Conservation (phyloP, 1,140 invertebrate genomes). For the Heliconius himera region DNA sequence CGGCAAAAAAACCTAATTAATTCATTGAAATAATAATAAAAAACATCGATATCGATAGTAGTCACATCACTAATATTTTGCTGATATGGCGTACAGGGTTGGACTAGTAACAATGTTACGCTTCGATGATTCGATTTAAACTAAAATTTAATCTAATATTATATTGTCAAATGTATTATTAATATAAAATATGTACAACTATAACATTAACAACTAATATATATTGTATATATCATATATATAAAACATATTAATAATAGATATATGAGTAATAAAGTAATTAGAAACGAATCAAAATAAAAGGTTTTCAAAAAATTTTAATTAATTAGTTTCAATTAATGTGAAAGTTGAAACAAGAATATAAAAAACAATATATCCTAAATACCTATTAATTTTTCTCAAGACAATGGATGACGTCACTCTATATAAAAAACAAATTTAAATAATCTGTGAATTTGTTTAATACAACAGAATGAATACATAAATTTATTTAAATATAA, state of each 20-base stretch:
- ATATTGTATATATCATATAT: too few species aligned
- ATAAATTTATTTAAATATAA: background rate
- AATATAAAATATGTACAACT: background rate
- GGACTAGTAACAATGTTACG: constrained; percentile 37
- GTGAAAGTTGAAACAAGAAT: background rate
- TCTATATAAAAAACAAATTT: constrained; percentile 18
- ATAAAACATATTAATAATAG: too few species aligned
- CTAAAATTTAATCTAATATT: background rate
- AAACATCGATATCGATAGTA: constrained; percentile 52
- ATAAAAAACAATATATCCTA: background rate
- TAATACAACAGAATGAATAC: background rate
- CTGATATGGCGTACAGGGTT: constrained; percentile 57
- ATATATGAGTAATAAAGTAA: background rate
- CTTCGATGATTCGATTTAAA: constrained; percentile 32
- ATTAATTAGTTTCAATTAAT: background rate
- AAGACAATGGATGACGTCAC: constrained; percentile 57
- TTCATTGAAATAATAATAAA: constrained; percentile 4
- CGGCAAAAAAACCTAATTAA: constrained; percentile 28
- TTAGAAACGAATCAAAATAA: background rate
- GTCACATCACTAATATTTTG: constrained; percentile 52
- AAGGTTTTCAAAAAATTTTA: background rate
- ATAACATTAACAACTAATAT: too few species aligned
- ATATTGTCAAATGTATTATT: background rate
- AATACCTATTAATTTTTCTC: constrained; percentile 1
- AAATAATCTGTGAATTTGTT: constrained; percentile 14